Base-by-base conservation (phyloP, 2,797 vertebrate species). In the Pterois miles region DNA sequence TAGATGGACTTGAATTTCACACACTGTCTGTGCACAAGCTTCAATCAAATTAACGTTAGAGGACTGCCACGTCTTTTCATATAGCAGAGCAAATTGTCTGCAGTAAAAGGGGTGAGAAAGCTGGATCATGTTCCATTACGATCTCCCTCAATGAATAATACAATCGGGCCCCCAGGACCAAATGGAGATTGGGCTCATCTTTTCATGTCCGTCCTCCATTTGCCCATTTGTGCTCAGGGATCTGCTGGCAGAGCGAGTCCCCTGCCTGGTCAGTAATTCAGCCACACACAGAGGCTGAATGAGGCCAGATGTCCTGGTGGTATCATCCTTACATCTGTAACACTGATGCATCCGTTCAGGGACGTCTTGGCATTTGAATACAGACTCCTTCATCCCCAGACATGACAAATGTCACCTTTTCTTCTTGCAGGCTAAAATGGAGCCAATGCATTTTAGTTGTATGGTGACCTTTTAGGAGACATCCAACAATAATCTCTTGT, bases 71-170 rank as follows among this genome's bases (percentile, higher is more conserved):
- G 25, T 76, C 68, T 82, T 80, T 83, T 88, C 80, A 76, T 76
- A 85, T 36, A 59, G 74, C 71, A 56, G 12, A 56, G 60, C 73
- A 83, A 86, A 89, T 82, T 68, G 76, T 86, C 82, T 82, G 75
- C 79, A 72, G 83, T 87, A 85, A 87, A 87, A 86, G 25, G 71
- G 71, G 63, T 65, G 77, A 87, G 72, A 78, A 81, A 80, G 76
- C 68, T 73, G 83, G 77, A 90, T 90, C 86, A 87, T 83, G 77
- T 81, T 87, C 75, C 79, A 88, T 89, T 89, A 82, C 25, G 16
- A 81, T 72, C 68, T 71, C 65, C 63, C 65, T 86, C 79, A 63
- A 86, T 89, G 86, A 90, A 91, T 91, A 83, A 87, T 87, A 86
- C 88, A 90, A 81, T 69, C 74, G 83, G 76, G n/a, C 89, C 83